Percentiles rank a stretch among this genome's conserved stretches.
phyloP scores from a whole-genome alignment of 2,113 vertebrate genomes.

The Herpetotheres cachinnans region DNA sequence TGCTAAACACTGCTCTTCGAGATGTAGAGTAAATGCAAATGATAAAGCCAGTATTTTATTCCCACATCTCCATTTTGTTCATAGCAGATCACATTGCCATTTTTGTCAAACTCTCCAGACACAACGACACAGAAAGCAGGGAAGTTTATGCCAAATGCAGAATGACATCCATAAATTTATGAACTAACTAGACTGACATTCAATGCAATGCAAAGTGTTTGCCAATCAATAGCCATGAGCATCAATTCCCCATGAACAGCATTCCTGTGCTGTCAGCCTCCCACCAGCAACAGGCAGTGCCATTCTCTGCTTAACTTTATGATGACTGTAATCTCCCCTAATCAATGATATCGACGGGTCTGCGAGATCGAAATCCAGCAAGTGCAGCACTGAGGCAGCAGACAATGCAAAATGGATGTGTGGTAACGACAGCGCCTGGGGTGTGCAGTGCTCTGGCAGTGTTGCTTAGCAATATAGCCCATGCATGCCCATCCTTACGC shows the following conservation, averaged over 20 bases:
- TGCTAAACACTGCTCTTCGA: not conserved
- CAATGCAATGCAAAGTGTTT: not conserved
- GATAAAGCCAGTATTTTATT: not conserved
- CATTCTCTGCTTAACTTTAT: not conserved
- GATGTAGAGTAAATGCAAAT: not conserved
- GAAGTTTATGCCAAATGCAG: not conserved
- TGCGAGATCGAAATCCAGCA: not conserved
- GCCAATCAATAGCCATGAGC: not conserved
- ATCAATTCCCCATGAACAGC: not conserved
- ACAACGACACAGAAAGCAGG: not conserved
- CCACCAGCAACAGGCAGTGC: not conserved
- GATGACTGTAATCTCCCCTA: not conserved
- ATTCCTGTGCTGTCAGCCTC: not conserved
- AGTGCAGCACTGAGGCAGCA: not conserved
- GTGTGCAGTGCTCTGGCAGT: not conserved
- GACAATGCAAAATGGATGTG: not conserved
- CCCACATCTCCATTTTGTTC: not conserved
- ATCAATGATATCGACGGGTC: not conserved
- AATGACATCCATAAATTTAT: conserved; percentile 4
- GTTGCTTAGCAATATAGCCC: not conserved
- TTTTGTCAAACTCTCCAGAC: not conserved
- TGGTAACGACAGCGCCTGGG: not conserved
- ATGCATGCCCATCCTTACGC: not conserved
- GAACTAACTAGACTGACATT: not conserved
- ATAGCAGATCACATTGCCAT: not conserved